Base-by-base conservation (phyloP, 2,797 vertebrate species). In the Todus mexicanus region DNA sequence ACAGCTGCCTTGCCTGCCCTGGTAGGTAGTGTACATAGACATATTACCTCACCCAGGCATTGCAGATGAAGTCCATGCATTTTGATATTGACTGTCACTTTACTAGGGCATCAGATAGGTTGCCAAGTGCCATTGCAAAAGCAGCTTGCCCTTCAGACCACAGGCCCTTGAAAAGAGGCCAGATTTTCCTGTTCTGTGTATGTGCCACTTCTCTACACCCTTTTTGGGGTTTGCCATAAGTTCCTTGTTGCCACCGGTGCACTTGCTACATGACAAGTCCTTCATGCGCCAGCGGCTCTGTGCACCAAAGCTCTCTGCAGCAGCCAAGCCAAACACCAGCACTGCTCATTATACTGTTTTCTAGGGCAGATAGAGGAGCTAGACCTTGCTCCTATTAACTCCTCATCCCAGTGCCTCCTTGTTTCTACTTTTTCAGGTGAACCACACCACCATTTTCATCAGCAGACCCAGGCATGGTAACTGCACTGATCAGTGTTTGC, bases 71-170 rank as follows among this genome's bases (percentile, higher is more conserved):
- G 42, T 15, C 68, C 35, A 12, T 29, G 0, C 42, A 15, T 68
- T 42, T 19, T 65, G 27, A 40, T 37, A 66, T 13, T 45, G 19
- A 40, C 29, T 35, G 5, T 19, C 5, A 0, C 40, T 66, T 50
- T 22, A 38, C 31, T n/a, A 69, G 47, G 35, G 48, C 17, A 63
- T 20, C 50, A n/a, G 59, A 29, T 40, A 15, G 0, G 2, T 14
- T 17, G 37, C 21, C 22, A 72, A 14, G 27, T 1, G 0, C 35
- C 1, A 0, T 11, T 3, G 16, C 13, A 38, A 57, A 78, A 83
- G 50, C n/a, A 50, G 47, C 23, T 86, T 80, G 42, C 61, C 73
- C 53, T 73, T 64, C 38, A 83, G 29, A 38, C 12, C 10, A 20
- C 40, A 72, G 45, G 31, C 53, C 26, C 68, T 47, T 45, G 20